These are phyloP conservation scores for Callocephalon fimbriatum DNA, from an alignment of 2,113 vertebrate species.

Conservation along the genomic window DNA sequence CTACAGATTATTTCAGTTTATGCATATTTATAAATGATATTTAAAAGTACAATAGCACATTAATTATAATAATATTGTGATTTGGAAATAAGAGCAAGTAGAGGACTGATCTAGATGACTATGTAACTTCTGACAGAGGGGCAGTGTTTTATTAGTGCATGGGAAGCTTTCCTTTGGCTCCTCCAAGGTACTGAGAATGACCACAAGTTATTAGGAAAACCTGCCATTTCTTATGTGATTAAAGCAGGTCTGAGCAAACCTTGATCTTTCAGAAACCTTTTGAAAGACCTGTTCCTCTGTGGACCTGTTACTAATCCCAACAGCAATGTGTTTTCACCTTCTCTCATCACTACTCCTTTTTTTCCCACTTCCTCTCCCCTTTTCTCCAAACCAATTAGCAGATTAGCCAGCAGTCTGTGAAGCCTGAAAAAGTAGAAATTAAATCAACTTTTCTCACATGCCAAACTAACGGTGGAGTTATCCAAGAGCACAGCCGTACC, in stretches of 20 bases:
- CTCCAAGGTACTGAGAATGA: neutral
- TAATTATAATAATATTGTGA: constrained; percentile 26
- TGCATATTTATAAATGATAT: constrained; percentile 58
- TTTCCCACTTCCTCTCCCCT: neutral
- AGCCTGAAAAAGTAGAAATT: constrained; percentile 40
- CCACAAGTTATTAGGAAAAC: neutral
- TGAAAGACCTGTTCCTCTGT: neutral
- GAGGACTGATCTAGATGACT: neutral
- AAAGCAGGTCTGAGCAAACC: neutral
- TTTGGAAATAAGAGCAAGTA: neutral
- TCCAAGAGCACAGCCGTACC: neutral
- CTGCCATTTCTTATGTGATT: neutral
- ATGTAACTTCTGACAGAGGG: neutral
- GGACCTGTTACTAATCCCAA: neutral
- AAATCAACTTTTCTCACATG: constrained; percentile 38
- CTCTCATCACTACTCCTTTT: neutral
- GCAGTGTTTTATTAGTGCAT: neutral
- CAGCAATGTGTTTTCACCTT: neutral
- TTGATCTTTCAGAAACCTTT: neutral
- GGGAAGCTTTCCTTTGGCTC: neutral
- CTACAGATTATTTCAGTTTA: constrained; percentile 16
- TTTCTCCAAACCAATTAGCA: constrained; percentile 48
- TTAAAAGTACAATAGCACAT: constrained; percentile 35
- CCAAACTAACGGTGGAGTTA: neutral
- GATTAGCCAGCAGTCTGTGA: constrained; percentile 29